Base-by-base conservation (phyloP, 2,888 invertebrate species). In the Serripes groenlandicus region DNA sequence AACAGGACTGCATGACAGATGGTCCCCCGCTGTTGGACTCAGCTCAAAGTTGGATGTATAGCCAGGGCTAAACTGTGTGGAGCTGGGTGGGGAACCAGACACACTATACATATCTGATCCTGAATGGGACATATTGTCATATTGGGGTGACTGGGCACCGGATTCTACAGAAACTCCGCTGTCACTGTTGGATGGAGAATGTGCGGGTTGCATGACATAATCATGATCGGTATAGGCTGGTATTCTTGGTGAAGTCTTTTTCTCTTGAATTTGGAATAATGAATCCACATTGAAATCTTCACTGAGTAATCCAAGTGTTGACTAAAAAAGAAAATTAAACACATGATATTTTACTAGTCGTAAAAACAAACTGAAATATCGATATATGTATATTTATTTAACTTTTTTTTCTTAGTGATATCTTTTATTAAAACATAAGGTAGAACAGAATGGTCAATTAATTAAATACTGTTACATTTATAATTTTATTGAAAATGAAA, bases 121-220 rank as follows among this genome's bases (percentile, higher is more conserved):
- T 37, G 62, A 32, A 28, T 86, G 74, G 26, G 70, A 76, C 74
- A 83, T 78, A 42, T 72, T 80, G 26, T 75, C 72, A 35, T 75
- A 79, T 21, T 66, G 73, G 9, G 89, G 89, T 9, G 91, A 91
- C 49, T 88, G 88, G 23, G 77, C 86, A 30, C 83, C 86, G 23
- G 91, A 91, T 68, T 90, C 89, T 75, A 90, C 42, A 0, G 92
- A 92, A 30, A 92, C 88, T 9, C 92, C 92, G 74, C 92, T 92
- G 85, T 92, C 92, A 81, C 92, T 92, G 78, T 89, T 86, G 3
- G 89, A 76, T 5, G 92, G 92, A 2, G 92, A 92, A 66, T 83
- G 87, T 28, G 89, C 90, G 7, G 90, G 82, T 42, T 86, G 85
- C 79, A 86, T 88, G 35, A 87, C 89, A 86, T 92, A 92, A 78